These are phyloP conservation scores for Melinaea menophilus DNA, from an alignment of 2,888 invertebrate genomes.

Conservation along the genomic window DNA sequence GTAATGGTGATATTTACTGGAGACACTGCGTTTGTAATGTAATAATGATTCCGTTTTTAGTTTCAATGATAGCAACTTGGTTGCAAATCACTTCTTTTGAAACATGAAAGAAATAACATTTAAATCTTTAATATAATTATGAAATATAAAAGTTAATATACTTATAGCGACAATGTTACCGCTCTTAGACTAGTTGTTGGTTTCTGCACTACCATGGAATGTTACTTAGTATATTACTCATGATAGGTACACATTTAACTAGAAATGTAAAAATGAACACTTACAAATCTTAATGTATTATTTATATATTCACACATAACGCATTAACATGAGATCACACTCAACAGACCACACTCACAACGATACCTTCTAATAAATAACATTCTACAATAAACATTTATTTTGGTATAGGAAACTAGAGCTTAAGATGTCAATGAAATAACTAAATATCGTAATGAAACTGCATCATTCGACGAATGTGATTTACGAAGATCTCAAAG, in stretches of 20 bases:
- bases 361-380: slow-evolving; percentile 70
- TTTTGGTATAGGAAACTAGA: slow-evolving; percentile 73
- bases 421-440: slow-evolving; percentile 48
- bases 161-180: slow-evolving; percentile 49
- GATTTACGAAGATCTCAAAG: slow-evolving; percentile 51
- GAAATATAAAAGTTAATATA: slow-evolving; percentile 43
- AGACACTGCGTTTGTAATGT: slow-evolving; percentile 39
- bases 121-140: slow-evolving; percentile 28
- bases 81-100: slow-evolving; percentile 50
- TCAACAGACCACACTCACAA: slow-evolving; percentile 59
- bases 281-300: slow-evolving; percentile 49
- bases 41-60: slow-evolving; percentile 42
- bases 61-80: slow-evolving; percentile 54
- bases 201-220: slow-evolving; percentile 65
- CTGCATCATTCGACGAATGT: slow-evolving; percentile 43
- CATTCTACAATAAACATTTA: slow-evolving; percentile 67
- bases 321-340: slow-evolving; percentile 70
- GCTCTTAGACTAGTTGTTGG: slow-evolving; percentile 71
- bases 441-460: slow-evolving; percentile 40
- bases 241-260: slow-evolving; percentile 53
- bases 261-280: slow-evolving; percentile 59
- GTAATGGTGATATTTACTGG: slow-evolving; percentile 47
- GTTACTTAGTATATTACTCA: slow-evolving; percentile 50
- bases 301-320: slow-evolving; percentile 45
- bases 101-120: slow-evolving; percentile 33